Percentiles rank a stretch among this genome's conserved stretches.
phyloP scores from a whole-genome alignment of 2,888 invertebrate genomes.

The Amphipoea lucens region DNA sequence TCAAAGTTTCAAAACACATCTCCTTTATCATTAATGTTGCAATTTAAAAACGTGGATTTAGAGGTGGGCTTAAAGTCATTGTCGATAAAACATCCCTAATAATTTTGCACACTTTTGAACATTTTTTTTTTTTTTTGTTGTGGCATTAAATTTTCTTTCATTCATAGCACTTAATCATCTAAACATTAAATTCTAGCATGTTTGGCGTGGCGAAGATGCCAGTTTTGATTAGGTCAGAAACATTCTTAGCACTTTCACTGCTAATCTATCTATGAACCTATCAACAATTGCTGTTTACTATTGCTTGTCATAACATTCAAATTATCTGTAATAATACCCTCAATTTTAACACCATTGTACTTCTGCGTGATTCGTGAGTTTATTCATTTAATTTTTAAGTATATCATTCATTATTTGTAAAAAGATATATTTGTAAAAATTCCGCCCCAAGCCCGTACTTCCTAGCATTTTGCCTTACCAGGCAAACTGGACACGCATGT shows the following conservation, averaged over 20 bases:
- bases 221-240: conserved; percentile 59
- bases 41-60: conserved; percentile 6
- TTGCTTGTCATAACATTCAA: conserved; percentile 59
- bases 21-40: conserved; percentile 14
- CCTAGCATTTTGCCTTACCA: not conserved
- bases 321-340: conserved; percentile 49
- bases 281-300: conserved; percentile 50
- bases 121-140: conserved; percentile 9
- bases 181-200: conserved; percentile 59
- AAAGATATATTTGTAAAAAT: not conserved
- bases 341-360: conserved; percentile 26
- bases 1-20: conserved; percentile 8
- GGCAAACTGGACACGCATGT: not conserved
- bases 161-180: conserved; percentile 47
- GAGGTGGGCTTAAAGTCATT: conserved; percentile 1
- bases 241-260: conserved; percentile 55
- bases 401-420: not conserved
- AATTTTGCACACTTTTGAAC: conserved; percentile 20
- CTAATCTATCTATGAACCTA: conserved; percentile 36
- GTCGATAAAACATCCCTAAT: not conserved
- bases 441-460: not conserved
- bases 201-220: conserved; percentile 48
- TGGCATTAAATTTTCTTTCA: conserved; percentile 21
- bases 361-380: conserved; percentile 54
- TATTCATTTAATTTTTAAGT: conserved; percentile 14